Evolutionary conservation across 2,888 invertebrate species (phyloP).

Genomic region (Campaea margaritaria): DNA sequence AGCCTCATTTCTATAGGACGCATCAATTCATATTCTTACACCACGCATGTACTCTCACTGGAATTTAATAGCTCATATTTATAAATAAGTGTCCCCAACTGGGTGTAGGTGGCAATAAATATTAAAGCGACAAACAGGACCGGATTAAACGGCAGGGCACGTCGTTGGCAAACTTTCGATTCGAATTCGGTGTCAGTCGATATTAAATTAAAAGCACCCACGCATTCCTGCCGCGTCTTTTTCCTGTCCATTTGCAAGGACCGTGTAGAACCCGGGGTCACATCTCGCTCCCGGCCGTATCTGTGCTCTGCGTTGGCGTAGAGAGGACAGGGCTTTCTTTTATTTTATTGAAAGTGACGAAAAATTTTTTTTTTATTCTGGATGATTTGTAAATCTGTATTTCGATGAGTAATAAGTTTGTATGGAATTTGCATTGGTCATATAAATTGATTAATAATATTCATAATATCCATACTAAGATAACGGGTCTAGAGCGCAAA

Average conservation of each 20-base stretch:
- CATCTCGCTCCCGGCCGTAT: slow-evolving; percentile 73
- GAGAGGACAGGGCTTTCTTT: slow-evolving; percentile 58
- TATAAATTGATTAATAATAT: not conserved
- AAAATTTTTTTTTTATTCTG: not conserved
- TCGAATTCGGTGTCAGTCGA: slow-evolving; percentile 84
- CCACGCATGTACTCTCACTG: slow-evolving; percentile 45
- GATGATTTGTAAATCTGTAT: not conserved
- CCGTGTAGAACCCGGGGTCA: slow-evolving; percentile 81
- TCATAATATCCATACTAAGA: slow-evolving; percentile 60
- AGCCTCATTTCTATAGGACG: slow-evolving; percentile 36
- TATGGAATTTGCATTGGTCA: not conserved
- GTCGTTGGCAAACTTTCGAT: slow-evolving; percentile 80
- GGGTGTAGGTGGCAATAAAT: slow-evolving; percentile 61
- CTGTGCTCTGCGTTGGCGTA: slow-evolving; percentile 48
- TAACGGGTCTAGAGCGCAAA: slow-evolving; percentile 63
- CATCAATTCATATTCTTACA: slow-evolving; percentile 39
- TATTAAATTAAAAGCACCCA: slow-evolving; percentile 85
- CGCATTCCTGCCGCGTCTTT: slow-evolving; percentile 83
- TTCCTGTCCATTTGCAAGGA: slow-evolving; percentile 85
- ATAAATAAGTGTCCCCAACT: slow-evolving; percentile 53
- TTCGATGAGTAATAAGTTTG: not conserved
- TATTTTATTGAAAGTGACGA: slow-evolving; percentile 22
- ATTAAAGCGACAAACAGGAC: slow-evolving; percentile 65
- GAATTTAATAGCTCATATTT: slow-evolving; percentile 61
- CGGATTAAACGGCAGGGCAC: slow-evolving; percentile 76